Evolutionary conservation across 2,113 vertebrate species (phyloP), one percentile per base, ranked within the genome.

Genomic region (Lethenteron reissneri): DNA sequence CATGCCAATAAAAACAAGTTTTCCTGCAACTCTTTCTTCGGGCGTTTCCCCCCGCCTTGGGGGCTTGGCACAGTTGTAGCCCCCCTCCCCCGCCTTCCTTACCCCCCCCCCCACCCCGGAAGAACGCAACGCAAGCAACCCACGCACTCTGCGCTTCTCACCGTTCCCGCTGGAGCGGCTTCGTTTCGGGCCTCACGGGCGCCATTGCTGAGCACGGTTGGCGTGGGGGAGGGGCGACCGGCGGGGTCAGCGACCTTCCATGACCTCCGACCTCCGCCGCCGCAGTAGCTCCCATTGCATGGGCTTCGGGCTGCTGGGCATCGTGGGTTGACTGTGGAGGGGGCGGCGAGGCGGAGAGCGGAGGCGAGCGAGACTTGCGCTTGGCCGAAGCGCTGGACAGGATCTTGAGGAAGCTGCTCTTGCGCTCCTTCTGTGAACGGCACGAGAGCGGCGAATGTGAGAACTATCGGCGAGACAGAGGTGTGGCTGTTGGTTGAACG

Each of bases 101-200:
- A 41, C 41, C 41, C 41, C 41, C 41, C 3, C 41, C 41, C 41
- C 41, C 41, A 25, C 25, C 41, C 4, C 3, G 6, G 41, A 41
- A 41, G 41, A 41, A 41, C 41, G 41, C 6, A 41, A 41, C 41
- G 41, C 41, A 41, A 41, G 6, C 2, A 41, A 41, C 41, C 41
- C 41, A 41, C 41, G 6, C 41, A 77, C 8, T 2, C 41, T 64
- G 4, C 57, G 15, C 21, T 17, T 14, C 78, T 77, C 78, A 96
- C 92, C 94, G 90, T 80, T 99, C 92, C 78, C 92, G 81, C 59
- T 88, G 87, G 76, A 95, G 81, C 2, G 86, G 87, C 78, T 92
- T 97, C 73, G 88, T 86, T 74, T 96, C 89, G 2, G 92, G 89
- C 15, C 82, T 81, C 72, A 90, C 79, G 78, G 88, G 85, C 75